Conservation (phyloP, 2,888 invertebrate genomes). For the Sarcophaga variegata region DNA sequence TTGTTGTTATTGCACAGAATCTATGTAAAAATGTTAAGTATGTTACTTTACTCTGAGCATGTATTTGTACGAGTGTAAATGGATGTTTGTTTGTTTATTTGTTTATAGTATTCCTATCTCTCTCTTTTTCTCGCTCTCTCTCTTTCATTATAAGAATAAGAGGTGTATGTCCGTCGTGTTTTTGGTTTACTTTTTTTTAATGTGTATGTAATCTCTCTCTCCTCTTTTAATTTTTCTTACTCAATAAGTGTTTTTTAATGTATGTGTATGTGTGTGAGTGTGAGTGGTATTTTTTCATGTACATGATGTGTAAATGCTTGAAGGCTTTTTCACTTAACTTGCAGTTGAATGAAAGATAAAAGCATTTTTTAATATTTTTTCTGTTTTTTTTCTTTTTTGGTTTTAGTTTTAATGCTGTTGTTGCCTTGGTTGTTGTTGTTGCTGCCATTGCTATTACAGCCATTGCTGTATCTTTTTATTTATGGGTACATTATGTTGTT, state of each 20-base stretch:
- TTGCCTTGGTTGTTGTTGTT: conserved; percentile 29
- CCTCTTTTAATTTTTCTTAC: conserved; percentile 11
- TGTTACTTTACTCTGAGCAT: conserved; percentile 59
- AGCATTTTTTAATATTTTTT: conserved; percentile 48
- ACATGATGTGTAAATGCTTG: conserved; percentile 59
- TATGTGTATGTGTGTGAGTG: neutral
- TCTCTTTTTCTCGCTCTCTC: neutral
- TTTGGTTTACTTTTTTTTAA: conserved; percentile 73
- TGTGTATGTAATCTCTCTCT: too few species aligned
- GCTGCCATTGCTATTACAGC: conserved; percentile 19
- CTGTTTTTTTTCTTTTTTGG: conserved; percentile 32
- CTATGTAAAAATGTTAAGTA: conserved; percentile 71
- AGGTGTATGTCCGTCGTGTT: neutral
- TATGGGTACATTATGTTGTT: conserved; percentile 47
- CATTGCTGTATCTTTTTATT: conserved; percentile 43
- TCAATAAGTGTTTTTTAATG: neutral
- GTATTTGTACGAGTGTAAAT: conserved; percentile 60
- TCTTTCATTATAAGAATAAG: neutral
- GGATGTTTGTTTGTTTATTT: conserved; percentile 75
- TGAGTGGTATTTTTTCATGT: conserved; percentile 13
- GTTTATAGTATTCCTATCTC: neutral
- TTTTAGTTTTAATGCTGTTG: too few species aligned
- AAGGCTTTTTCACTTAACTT: conserved; percentile 72
- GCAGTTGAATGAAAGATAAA: conserved; percentile 69
- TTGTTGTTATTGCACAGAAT: conserved; percentile 66